Evolutionary conservation across 2,888 invertebrate species (phyloP), one percentile per base, ranked within the genome.

Genomic region (Diarsia mendica): DNA sequence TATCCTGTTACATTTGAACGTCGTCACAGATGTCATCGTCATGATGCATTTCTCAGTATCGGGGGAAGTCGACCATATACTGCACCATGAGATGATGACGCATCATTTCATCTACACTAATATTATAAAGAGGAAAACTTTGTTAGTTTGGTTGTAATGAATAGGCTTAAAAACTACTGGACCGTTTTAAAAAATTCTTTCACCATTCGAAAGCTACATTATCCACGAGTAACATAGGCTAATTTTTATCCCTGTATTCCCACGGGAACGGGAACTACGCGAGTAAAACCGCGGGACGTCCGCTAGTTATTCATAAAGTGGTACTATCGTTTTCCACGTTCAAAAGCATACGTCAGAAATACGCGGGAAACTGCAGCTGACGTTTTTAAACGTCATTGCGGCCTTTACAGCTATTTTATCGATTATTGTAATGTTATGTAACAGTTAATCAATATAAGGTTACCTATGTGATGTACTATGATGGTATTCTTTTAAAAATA

Each of bases 331-430:
- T 20, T 69, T 76, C 77, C 55, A 51, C 23, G 13, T 68, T 55
- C 53, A 69, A 82, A 66, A 4, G 15, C 11, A 18, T 70, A 46
- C 72, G 64, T 64, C 71, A 80, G 48, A 23, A 82, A 44, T 33
- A 15, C 48, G 79, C 67, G 83, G 67, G 63, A 82, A 77, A 71
- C 33, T 53, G 67, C 70, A 68, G 51, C 46, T 72, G 78, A 64
- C 64, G 79, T 39, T 55, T 8, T 28, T 13, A 53, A 49, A 77
- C 77, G 82, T 77, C 55, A 69, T 11, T 67, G 11, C 49, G 44
- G 61, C 63, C 46, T 70, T 74, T 65, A 67, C 23, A 23, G 61
- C 23, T 75, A 55, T 33, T 2, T 3, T 60, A 33, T 33, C 23
- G 53, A 46, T 39, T 39, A 48, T 2, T 44, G 18, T 33, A 53